Conservation (phyloP, 1,140 invertebrate genomes). For the Cydia amplana region DNA sequence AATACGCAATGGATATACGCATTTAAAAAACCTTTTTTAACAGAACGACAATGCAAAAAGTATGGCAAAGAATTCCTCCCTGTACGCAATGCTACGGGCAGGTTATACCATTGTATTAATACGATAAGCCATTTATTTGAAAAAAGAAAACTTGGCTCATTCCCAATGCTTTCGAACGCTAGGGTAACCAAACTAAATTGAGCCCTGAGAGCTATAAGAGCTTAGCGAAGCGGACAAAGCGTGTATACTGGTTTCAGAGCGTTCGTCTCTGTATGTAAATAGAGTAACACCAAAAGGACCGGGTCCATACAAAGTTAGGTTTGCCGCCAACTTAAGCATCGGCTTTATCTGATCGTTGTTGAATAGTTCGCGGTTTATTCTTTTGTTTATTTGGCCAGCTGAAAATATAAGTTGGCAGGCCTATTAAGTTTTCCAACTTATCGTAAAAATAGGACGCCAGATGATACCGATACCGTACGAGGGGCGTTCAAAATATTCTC, state of each 20-base stretch:
- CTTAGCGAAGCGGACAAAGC: background rate
- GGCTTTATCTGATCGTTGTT: background rate
- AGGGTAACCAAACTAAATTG: background rate
- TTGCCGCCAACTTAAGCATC: slow-evolving; percentile 9
- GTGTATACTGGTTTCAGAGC: background rate
- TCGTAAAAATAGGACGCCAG: background rate
- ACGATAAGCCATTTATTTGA: slow-evolving; percentile 27
- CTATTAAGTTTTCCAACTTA: background rate
- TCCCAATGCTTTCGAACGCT: background rate
- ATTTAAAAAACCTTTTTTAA: slow-evolving; percentile 22
- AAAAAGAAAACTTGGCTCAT: background rate
- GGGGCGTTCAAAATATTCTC: too few species aligned
- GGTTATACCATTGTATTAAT: slow-evolving; percentile 32
- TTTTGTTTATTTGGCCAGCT: slow-evolving; percentile 13
- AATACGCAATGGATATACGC: slow-evolving; percentile 4
- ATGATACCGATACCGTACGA: background rate
- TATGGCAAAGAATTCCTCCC: slow-evolving; percentile 19
- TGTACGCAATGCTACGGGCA: slow-evolving; percentile 24
- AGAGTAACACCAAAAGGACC: background rate
- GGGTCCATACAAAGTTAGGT: slow-evolving; percentile 17
- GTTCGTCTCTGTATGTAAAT: background rate
- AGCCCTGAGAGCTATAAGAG: background rate
- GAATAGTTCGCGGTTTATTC: slow-evolving; percentile 8
- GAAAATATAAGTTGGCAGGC: background rate
- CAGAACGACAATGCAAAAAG: slow-evolving; percentile 22